Percentiles rank a stretch among this genome's conserved stretches.
These are phyloP conservation scores for Blastobasis lacticolella DNA, from an alignment of 2,888 invertebrate genomes.

Conservation along the genomic window DNA sequence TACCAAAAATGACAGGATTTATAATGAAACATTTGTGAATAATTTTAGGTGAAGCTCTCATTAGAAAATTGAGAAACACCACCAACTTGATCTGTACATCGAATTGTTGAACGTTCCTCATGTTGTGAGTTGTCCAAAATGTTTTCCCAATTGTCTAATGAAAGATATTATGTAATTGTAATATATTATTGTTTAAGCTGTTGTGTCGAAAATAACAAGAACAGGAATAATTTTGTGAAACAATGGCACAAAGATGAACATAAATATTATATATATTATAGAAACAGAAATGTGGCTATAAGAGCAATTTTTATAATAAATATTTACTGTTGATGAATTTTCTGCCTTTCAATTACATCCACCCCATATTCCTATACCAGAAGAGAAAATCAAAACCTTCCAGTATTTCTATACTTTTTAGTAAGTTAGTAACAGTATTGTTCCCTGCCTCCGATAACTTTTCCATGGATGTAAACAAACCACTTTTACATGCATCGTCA, in stretches of 20 bases:
- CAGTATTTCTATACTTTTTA: no score
- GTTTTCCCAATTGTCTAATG: slow-evolving; percentile 62
- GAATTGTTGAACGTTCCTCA: slow-evolving; percentile 70
- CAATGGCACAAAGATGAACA: slow-evolving; percentile 74
- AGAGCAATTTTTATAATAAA: slow-evolving; percentile 75
- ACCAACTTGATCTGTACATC: slow-evolving; percentile 57
- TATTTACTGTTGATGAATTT: slow-evolving; percentile 72
- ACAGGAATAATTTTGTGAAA: slow-evolving; percentile 74
- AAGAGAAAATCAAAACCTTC: no score
- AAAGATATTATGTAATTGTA: slow-evolving; percentile 66
- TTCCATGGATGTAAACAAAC: no score
- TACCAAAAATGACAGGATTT: slow-evolving; percentile 74
- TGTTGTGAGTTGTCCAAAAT: slow-evolving; percentile 53
- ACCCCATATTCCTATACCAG: no score
- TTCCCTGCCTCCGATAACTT: no score
- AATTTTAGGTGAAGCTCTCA: slow-evolving; percentile 58
- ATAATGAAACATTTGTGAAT: slow-evolving; percentile 67
- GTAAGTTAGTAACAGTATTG: no score
- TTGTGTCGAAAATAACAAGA: slow-evolving; percentile 72
- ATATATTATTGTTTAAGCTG: slow-evolving; percentile 73
- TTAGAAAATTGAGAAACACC: slow-evolving; percentile 56
- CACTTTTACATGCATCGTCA: no score
- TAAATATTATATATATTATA: slow-evolving; percentile 74
- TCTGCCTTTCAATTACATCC: slow-evolving; percentile 43
- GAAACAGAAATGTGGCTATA: slow-evolving; percentile 74